phyloP scores from a whole-genome alignment of 1,140 invertebrate genomes.

The Campoletis sonorensis region DNA sequence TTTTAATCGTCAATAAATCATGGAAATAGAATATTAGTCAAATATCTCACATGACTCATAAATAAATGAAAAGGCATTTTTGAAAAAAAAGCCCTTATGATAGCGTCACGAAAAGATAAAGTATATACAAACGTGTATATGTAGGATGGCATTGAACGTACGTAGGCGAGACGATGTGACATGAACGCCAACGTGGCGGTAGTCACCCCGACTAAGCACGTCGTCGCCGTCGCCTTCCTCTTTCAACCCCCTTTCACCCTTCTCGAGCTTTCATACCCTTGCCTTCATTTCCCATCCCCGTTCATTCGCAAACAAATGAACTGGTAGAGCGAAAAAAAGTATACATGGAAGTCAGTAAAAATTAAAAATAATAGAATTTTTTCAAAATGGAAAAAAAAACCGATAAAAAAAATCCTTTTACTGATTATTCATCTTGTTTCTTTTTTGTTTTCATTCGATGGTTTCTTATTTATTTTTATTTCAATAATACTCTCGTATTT shows the following conservation, averaged over 20 bases:
- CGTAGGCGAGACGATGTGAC: slow-evolving; percentile 7
- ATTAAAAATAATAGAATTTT: not conserved
- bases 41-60: too few relatives aligned
- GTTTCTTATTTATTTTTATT: too few relatives aligned
- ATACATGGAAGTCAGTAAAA: not conserved
- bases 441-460: too few relatives aligned
- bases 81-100: not conserved
- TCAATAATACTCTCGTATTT: too few relatives aligned
- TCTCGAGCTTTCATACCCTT: not conserved
- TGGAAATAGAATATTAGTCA: not conserved
- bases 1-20: not conserved
- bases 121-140: not conserved
- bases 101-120: not conserved
- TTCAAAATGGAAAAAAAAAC: too few relatives aligned
- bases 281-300: not conserved
- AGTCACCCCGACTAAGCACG: slow-evolving; percentile 27
- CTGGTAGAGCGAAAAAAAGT: slow-evolving; percentile 16
- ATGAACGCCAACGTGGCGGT: slow-evolving; percentile 22
- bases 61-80: too few relatives aligned
- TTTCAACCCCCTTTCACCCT: not conserved
- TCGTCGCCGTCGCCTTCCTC: slow-evolving; percentile 25
- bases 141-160: not conserved
- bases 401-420: too few relatives aligned
- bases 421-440: too few relatives aligned
- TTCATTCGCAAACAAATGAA: slow-evolving; percentile 48